These are phyloP conservation scores for Hypercompe scribonia DNA, from an alignment of 2,888 invertebrate genomes.

Conservation along the genomic window DNA sequence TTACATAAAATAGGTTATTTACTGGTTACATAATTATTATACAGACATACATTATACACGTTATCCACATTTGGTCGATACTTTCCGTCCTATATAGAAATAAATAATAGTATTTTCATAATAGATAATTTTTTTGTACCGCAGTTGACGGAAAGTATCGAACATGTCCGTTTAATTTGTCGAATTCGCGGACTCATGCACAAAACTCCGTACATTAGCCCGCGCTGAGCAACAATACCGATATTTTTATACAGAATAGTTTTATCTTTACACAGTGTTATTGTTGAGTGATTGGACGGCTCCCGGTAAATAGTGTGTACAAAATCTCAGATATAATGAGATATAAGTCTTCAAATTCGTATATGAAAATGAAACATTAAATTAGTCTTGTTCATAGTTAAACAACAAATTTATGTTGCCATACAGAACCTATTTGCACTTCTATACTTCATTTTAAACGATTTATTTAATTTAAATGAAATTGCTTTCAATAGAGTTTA, in stretches of 20 bases:
- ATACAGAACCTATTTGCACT: conserved; percentile 39
- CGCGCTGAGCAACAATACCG: conserved; percentile 75
- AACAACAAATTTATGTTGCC: conserved; percentile 47
- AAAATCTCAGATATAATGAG: conserved; percentile 72
- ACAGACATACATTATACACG: conserved; percentile 79
- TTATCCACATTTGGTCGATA: conserved; percentile 70
- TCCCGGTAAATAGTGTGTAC: conserved; percentile 84
- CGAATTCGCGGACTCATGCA: conserved; percentile 64
- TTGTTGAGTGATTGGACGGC: conserved; percentile 85
- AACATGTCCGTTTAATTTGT: conserved; percentile 75
- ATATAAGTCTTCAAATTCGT: conserved; percentile 70
- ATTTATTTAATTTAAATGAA: conserved; percentile 31
- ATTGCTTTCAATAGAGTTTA: conserved; percentile 40
- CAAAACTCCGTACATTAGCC: conserved; percentile 52
- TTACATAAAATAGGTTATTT: conserved; percentile 84
- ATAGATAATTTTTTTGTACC: conserved; percentile 81
- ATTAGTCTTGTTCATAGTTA: conserved; percentile 47
- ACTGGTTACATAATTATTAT: conserved; percentile 84
- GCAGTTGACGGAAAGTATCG: conserved; percentile 66
- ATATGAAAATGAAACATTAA: conserved; percentile 57
- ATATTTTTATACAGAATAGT: conserved; percentile 86
- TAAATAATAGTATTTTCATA: conserved; percentile 79
- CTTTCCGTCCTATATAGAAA: conserved; percentile 66
- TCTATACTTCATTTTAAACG: conserved; percentile 28
- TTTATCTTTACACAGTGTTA: conserved; percentile 85